A percentile compares a stretch with the other conserved stretches of the same genome.
phyloP scores from a whole-genome alignment of 2,113 vertebrate species.

The Aegypius monachus region DNA sequence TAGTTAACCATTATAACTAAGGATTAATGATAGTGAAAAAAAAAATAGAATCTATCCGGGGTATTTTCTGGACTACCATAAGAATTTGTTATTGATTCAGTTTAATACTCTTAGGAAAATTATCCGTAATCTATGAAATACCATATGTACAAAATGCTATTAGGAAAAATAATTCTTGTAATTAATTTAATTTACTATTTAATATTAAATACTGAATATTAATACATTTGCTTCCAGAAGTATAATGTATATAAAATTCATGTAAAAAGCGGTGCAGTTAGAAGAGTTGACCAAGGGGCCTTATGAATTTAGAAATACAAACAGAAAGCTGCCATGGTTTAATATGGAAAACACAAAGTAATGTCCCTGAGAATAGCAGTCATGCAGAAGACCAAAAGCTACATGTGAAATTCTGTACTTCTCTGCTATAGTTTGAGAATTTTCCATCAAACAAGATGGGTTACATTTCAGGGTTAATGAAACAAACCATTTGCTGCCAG shows the following conservation, averaged over 20 bases:
- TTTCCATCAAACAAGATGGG: background rate
- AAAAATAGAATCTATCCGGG: too few species aligned
- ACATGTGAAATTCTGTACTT: background rate
- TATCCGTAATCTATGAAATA: background rate
- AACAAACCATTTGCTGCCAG: background rate
- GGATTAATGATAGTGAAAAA: background rate
- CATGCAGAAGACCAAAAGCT: background rate
- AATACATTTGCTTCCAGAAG: background rate
- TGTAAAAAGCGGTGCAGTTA: background rate
- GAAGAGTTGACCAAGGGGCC: background rate
- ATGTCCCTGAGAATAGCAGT: background rate
- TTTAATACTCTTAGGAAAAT: background rate
- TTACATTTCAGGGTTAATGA: background rate
- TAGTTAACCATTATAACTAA: background rate
- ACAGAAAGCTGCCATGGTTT: background rate
- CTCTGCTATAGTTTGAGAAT: background rate
- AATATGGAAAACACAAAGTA: background rate
- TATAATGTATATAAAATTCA: background rate
- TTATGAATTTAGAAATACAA: background rate
- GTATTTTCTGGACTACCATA: background rate
- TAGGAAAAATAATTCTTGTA: background rate
- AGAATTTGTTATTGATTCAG: background rate
- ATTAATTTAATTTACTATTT: background rate
- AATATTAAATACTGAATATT: background rate
- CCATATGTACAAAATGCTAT: background rate